Percentiles rank a stretch among this genome's conserved stretches.
Conservation (phyloP, 2,797 vertebrate species). For the Passerculus sandwichensis region DNA sequence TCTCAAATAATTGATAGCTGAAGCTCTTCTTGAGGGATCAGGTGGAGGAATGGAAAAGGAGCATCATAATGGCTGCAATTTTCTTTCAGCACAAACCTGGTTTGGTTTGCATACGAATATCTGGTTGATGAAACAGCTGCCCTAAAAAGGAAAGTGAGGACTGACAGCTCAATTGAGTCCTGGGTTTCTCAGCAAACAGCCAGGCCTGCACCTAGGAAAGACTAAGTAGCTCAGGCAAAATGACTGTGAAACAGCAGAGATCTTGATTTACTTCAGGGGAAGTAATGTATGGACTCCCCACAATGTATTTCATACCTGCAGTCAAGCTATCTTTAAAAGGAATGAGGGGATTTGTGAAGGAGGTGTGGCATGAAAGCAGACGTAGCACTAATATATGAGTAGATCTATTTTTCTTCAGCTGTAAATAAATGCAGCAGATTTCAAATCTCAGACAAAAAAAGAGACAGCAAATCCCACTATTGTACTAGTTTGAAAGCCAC, state of each 20-base stretch:
- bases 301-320: constrained; percentile 9
- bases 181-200: background rate
- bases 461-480: background rate
- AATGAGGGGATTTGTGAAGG: background rate
- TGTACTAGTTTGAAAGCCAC: background rate
- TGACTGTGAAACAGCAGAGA: background rate
- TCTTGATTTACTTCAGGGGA: constrained; percentile 24
- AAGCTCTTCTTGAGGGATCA: background rate
- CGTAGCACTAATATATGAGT: background rate
- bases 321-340: constrained; percentile 8
- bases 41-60: background rate
- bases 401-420: background rate
- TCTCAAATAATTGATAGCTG: constrained; percentile 49
- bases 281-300: background rate
- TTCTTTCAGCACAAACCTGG: background rate
- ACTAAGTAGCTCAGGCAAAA: constrained; percentile 12
- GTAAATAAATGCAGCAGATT: background rate
- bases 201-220: background rate
- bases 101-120: background rate
- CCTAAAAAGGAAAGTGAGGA: background rate
- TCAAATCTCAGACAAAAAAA: background rate
- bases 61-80: background rate
- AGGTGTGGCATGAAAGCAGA: background rate
- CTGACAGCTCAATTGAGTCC: background rate
- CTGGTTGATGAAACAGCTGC: background rate